These are phyloP conservation scores for Zapornia atra DNA, from an alignment of 2,113 vertebrate genomes.

Conservation along the genomic window DNA sequence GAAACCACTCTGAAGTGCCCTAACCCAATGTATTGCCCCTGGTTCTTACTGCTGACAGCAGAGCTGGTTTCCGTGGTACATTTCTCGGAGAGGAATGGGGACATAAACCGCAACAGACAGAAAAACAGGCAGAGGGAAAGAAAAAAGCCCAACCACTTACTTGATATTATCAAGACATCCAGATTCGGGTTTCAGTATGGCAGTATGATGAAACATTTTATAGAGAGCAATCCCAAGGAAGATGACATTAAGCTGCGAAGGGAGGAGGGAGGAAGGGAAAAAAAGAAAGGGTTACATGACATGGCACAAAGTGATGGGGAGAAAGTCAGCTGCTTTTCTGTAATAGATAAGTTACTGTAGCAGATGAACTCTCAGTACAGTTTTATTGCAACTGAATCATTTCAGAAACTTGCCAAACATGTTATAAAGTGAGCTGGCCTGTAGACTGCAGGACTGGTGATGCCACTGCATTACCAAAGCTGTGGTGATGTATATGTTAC, in stretches of 20 bases:
- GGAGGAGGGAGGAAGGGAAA: background rate
- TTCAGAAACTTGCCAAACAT: background rate
- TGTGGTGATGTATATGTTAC: background rate
- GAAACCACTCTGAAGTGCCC: background rate
- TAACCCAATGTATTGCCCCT: background rate
- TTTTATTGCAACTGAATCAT: background rate
- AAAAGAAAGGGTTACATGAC: background rate
- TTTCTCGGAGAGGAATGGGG: background rate
- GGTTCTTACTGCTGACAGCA: background rate
- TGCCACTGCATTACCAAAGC: background rate
- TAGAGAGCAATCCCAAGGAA: slow-evolving; percentile 98
- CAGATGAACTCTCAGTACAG: slow-evolving; percentile 49
- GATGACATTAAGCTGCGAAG: slow-evolving; percentile 96
- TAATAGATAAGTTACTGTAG: slow-evolving; percentile 10
- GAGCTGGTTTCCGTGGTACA: background rate
- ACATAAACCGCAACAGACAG: background rate
- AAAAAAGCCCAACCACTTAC: slow-evolving; percentile 80
- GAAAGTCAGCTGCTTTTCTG: background rate
- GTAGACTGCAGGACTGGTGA: background rate
- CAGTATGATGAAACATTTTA: slow-evolving; percentile 99
- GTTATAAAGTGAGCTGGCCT: slow-evolving; percentile 8
- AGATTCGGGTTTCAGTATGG: slow-evolving; percentile 97
- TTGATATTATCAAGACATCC: slow-evolving; percentile 99
- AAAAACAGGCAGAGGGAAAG: background rate
- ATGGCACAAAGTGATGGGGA: background rate